These are phyloP conservation scores for Acanthoscelides obtectus DNA, from an alignment of 2,888 invertebrate species.

Conservation along the genomic window DNA sequence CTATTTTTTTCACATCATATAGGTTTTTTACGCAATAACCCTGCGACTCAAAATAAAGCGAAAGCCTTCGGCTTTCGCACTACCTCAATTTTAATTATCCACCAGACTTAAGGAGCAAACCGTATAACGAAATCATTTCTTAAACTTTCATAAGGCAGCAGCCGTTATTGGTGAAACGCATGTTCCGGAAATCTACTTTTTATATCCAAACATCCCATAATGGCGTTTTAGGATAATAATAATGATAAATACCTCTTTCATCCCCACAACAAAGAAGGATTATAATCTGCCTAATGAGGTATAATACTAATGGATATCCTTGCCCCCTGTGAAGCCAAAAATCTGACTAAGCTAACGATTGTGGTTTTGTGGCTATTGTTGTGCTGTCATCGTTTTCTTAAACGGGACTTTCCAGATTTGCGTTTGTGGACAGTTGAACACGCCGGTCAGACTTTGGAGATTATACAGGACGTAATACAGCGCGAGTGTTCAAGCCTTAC, in stretches of 20 bases:
- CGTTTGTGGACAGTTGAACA: constrained; percentile 38
- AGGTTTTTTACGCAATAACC: too few relatives aligned
- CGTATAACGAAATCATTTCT: not conserved
- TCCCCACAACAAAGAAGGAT: not conserved
- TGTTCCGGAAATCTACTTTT: not conserved
- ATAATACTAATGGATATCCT: not conserved
- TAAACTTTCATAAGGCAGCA: not conserved
- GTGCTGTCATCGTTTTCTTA: not conserved
- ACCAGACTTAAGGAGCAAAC: too few relatives aligned
- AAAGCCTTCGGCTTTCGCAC: too few relatives aligned
- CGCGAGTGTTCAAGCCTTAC: too few relatives aligned
- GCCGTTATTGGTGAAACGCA: not conserved
- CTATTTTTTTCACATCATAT: too few relatives aligned
- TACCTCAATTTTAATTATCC: too few relatives aligned
- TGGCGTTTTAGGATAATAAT: not conserved
- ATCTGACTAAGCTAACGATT: not conserved
- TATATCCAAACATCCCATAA: not conserved
- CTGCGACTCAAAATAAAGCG: too few relatives aligned
- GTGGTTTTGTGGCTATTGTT: not conserved
- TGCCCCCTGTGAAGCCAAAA: not conserved
- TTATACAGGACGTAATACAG: not conserved
- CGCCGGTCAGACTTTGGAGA: constrained; percentile 22
- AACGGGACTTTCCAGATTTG: constrained; percentile 14
- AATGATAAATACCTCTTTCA: not conserved
- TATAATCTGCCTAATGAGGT: not conserved